Base-by-base conservation (phyloP, 2,113 vertebrate species). In the Solea solea region DNA sequence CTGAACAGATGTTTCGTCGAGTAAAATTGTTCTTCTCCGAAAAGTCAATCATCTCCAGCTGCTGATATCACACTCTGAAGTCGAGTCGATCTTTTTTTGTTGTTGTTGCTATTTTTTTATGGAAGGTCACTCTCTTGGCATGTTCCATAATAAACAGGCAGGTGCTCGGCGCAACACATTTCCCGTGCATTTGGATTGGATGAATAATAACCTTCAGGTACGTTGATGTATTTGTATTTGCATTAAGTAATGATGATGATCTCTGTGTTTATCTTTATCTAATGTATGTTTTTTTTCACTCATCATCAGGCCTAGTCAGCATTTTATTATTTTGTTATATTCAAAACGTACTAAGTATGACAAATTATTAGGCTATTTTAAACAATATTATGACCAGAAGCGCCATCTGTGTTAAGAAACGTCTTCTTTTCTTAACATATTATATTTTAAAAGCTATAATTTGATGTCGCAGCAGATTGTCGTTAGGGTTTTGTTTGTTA, bases 81-180 rank as follows among this genome's bases (percentile, higher is more conserved):
- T 72, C 58, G 34, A 66, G 52, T 89, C 58, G 69, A 75, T 86
- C 27, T 69, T 53, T 61, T 25, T 44, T 25, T 81, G 56, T 60
- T 56, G 50, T 75, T 65, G 77, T 86, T 81, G 34, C 34, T 86
- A 57, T 44, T 75, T 62, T 84, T 87, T 81, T 86, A 90, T 89
- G 88, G 86, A 89, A 77, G 88, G 78, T 81, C 84, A 85, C 73
- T 89, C 76, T 82, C 66, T 80, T 78, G 80, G 76, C 72, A 85
- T 87, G 90, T 76, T 83, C 64, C 53, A 82, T 74, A 73, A 81
- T 66, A 88, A 83, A 88, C 82, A 77, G 70, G 9, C 84, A 79
- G 76, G 76, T 77, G 76, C 55, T 85, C 69, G 39, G 60, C 54
- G 63, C 69, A 82, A 72, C 78, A 61, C 77, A 65, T 73, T 69